Conservation (phyloP, 2,797 vertebrate species). For the Cetoscarus ocellatus region DNA sequence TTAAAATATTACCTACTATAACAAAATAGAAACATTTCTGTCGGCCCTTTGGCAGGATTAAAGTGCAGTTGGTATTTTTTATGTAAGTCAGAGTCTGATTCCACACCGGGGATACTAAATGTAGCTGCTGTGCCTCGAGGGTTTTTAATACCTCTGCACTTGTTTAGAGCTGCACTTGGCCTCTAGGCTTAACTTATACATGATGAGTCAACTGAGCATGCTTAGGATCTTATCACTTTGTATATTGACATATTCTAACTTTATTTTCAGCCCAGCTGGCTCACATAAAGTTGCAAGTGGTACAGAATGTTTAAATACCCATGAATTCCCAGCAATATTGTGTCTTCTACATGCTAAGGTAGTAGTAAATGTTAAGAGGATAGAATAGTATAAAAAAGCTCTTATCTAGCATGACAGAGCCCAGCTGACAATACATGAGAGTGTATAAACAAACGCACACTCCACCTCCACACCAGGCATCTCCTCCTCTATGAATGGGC, state of each 20-base stretch:
- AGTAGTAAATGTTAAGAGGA: not conserved
- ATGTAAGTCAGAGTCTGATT: too few relatives aligned
- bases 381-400: constrained; percentile 9
- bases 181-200: too few relatives aligned
- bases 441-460: constrained; percentile 5
- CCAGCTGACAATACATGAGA: constrained; percentile 3
- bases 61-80: too few relatives aligned
- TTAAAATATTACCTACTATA: too few relatives aligned
- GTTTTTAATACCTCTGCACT: not conserved
- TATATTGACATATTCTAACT: not conserved
- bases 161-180: not conserved
- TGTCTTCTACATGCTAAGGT: not conserved
- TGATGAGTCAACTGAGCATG: not conserved
- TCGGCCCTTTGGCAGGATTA: too few relatives aligned
- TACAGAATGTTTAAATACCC: not conserved
- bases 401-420: constrained; percentile 13
- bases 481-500: constrained; percentile 1
- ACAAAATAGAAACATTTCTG: too few relatives aligned
- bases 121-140: not conserved
- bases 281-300: not conserved
- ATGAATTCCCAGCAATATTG: not conserved
- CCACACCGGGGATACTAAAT: too few relatives aligned
- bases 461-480: not conserved
- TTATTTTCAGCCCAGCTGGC: not conserved
- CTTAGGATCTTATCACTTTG: not conserved